phyloP scores from a whole-genome alignment of 2,113 vertebrate genomes.

The Mastomys coucha region DNA sequence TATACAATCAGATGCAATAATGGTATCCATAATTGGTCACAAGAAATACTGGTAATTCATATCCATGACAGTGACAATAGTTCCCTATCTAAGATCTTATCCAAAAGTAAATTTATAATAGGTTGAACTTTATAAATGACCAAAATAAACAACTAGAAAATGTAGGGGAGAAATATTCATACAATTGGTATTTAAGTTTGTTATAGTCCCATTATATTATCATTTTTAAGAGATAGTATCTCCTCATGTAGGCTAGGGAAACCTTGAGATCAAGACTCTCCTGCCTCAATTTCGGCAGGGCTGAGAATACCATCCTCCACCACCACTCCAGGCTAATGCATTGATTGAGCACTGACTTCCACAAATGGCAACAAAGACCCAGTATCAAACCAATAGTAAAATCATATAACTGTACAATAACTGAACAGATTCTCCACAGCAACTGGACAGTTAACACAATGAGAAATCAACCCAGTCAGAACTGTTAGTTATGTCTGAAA shows the following conservation, averaged over 20 bases:
- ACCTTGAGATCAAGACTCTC: not conserved
- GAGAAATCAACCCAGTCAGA: rapidly evolving
- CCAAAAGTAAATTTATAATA: not conserved
- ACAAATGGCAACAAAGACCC: not conserved
- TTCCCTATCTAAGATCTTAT: not conserved
- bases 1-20: not conserved
- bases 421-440: not conserved
- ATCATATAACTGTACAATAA: not conserved
- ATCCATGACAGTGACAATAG: not conserved
- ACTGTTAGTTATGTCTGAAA: not conserved
- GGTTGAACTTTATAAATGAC: not conserved
- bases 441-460: not conserved
- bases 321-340: too few relatives aligned
- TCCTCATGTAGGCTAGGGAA: not conserved
- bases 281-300: not conserved
- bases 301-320: not conserved
- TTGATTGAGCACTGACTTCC: not conserved
- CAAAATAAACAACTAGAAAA: not conserved
- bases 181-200: not conserved
- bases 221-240: not conserved
- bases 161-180: not conserved
- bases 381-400: not conserved
- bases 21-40: not conserved
- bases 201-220: not conserved
- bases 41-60: not conserved